Conservation (phyloP, 2,797 vertebrate genomes). For the Sebastes hubbsi region DNA sequence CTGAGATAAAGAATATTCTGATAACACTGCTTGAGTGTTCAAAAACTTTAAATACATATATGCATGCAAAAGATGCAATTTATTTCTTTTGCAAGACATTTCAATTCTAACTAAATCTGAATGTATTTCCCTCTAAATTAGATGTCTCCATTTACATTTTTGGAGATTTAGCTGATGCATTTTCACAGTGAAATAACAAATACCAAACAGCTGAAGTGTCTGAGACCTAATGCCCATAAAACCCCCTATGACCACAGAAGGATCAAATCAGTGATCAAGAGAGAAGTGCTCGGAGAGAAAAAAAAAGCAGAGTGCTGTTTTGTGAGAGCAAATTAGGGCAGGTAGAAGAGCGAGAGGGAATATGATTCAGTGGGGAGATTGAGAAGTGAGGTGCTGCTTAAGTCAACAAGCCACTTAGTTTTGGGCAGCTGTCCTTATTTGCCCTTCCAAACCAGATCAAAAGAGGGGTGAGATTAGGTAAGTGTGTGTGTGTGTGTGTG, state of each 20-base stretch:
- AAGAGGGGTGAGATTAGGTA: conserved; percentile 47
- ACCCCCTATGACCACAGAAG: not conserved
- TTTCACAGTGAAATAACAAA: conserved; percentile 1
- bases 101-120: not conserved
- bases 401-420: conserved; percentile 51
- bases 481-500: conserved; percentile 17
- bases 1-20: not conserved
- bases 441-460: conserved; percentile 57
- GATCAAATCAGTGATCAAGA: conserved; percentile 13
- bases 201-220: conserved; percentile 5
- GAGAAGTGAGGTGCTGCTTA: conserved; percentile 27
- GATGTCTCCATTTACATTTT: not conserved
- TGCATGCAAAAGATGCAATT: not conserved
- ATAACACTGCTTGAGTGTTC: not conserved
- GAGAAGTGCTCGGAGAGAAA: not conserved
- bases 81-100: not conserved
- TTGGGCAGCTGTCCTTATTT: conserved; percentile 59
- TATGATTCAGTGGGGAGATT: conserved; percentile 1
- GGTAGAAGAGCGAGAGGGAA: not conserved
- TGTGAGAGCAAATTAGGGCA: conserved; percentile 35
- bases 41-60: not conserved
- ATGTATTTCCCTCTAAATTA: not conserved
- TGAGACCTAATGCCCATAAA: not conserved
- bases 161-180: not conserved
- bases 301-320: conserved; percentile 10